Conservation (phyloP, 2,888 invertebrate genomes). For the Trichacis sp. region DNA sequence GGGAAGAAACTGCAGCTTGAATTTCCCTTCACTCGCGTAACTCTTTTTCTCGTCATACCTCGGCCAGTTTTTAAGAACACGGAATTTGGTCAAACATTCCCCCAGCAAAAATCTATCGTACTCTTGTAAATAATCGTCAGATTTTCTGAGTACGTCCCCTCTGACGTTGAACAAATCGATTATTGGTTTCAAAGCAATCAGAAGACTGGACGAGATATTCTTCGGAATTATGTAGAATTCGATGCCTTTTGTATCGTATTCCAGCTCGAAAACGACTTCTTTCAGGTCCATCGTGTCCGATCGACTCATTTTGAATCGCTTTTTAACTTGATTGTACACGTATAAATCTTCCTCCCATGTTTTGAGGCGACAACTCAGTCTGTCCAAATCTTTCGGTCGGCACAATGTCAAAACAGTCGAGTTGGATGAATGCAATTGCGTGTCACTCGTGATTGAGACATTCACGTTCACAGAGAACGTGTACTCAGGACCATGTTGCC, state of each 20-base stretch:
- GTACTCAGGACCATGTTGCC: neutral
- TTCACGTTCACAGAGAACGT: neutral
- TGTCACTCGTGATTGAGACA: neutral
- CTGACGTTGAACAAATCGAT: slow-evolving; percentile 1
- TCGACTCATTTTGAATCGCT: neutral
- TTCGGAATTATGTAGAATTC: neutral
- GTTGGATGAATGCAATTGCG: neutral
- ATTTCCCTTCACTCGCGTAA: neutral
- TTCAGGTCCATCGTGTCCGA: neutral
- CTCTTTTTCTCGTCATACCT: slow-evolving; percentile 1
- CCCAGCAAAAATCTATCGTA: slow-evolving; percentile 1
- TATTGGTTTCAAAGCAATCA: neutral
- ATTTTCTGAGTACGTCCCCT: neutral
- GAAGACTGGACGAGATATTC: neutral
- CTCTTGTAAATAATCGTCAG: neutral
- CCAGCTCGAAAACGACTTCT: neutral
- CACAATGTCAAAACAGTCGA: neutral
- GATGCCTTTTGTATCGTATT: slow-evolving; percentile 4
- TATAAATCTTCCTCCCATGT: slow-evolving; percentile 2
- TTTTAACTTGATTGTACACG: neutral
- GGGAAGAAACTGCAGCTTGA: neutral
- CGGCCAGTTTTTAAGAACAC: neutral
- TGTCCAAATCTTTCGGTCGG: slow-evolving; percentile 1
- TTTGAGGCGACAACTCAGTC: slow-evolving; percentile 1
- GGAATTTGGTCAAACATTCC: neutral